Conservation (phyloP, 23 tunicate genomes). For the Ascidia mentula region DNA sequence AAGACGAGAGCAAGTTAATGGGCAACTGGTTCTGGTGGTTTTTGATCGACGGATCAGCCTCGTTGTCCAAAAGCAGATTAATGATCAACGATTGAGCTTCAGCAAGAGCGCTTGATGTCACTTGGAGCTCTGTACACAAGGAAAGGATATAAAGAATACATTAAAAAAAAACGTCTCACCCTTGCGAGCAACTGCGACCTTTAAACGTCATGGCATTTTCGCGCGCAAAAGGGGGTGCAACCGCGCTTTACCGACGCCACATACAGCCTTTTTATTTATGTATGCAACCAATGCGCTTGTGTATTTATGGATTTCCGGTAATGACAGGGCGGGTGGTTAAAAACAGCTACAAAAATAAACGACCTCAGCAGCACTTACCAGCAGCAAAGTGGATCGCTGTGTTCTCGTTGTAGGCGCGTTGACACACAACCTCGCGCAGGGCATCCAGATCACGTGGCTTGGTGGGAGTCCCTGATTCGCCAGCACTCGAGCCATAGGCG, state of each 20-base stretch:
- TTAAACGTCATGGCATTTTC: no score
- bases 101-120: not conserved
- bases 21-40: conserved; percentile 12
- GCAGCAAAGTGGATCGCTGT: not conserved
- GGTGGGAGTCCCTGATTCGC: not conserved
- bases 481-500: not conserved
- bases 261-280: no score
- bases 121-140: not conserved
- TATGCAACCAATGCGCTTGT: no score
- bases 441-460: not conserved
- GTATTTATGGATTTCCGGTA: no score
- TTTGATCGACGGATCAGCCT: not conserved
- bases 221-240: no score
- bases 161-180: no score
- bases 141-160: not conserved
- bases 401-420: not conserved
- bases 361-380: no score
- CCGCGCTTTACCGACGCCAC: no score
- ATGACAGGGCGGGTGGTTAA: no score
- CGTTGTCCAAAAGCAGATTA: conserved; percentile 1
- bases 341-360: no score
- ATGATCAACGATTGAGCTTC: not conserved
- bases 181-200: no score
- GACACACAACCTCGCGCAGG: conserved; percentile 1
- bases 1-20: not conserved